phyloP scores from a whole-genome alignment of 2,888 invertebrate species.

The Elaeidobius kamerunicus region DNA sequence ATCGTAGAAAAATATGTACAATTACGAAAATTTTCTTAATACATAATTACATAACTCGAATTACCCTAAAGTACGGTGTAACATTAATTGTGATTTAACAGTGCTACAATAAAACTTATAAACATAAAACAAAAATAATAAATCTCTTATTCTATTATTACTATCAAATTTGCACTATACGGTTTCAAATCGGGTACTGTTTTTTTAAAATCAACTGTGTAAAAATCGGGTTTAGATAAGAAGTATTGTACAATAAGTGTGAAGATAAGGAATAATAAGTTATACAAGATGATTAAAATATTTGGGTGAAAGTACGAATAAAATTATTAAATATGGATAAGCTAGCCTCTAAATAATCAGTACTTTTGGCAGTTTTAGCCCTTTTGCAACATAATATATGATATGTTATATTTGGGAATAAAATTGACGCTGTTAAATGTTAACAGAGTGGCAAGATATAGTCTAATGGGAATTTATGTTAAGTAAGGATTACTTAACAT shows the following conservation, averaged over 20 bases:
- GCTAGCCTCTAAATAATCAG: constrained; percentile 16
- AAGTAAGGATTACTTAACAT: too few species aligned
- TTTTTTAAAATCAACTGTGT: too few species aligned
- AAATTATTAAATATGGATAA: not conserved
- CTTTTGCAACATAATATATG: constrained; percentile 7
- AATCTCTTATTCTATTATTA: constrained; percentile 11
- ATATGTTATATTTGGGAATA: constrained; percentile 7
- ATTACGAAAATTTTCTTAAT: constrained; percentile 20
- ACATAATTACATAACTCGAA: constrained; percentile 13
- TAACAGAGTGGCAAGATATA: not conserved
- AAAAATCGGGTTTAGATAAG: too few species aligned
- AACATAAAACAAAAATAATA: constrained; percentile 3
- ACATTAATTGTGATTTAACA: constrained; percentile 11
- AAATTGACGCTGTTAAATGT: not conserved
- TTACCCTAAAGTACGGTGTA: constrained; percentile 12
- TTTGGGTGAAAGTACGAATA: not conserved
- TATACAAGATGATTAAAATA: not conserved
- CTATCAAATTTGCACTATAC: constrained; percentile 24
- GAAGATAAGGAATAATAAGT: not conserved
- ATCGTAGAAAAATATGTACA: constrained; percentile 40
- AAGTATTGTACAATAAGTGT: not conserved
- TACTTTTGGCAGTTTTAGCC: constrained; percentile 12
- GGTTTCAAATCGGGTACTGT: constrained; percentile 6
- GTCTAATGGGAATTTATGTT: not conserved
- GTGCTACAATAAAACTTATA: constrained; percentile 6